Base-by-base conservation (phyloP, 2,113 vertebrate genomes). In the Gila orcuttii region DNA sequence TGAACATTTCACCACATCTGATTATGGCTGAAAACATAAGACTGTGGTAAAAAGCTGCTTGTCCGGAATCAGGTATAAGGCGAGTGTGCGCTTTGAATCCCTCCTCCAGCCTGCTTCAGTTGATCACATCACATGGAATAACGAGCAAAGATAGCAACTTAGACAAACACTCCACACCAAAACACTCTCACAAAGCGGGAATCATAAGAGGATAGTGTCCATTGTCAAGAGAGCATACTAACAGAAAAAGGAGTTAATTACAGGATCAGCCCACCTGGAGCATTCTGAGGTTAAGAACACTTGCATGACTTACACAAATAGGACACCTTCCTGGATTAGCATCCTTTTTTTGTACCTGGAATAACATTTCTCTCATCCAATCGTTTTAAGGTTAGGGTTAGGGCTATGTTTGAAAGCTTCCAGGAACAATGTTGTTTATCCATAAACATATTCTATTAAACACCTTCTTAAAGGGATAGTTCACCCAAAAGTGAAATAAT, bases 1-100 rank as follows among this genome's bases (percentile, higher is more conserved):
- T 87, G 85, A 84, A 80, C 57, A 77, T 82, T 73, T 66, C 23
- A 69, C 5, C 66, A 59, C 69, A n/a, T 76, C n/a, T 84, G 78
- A 87, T 69, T 64, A 86, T 73, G 64, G 0, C 0, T 39, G 19
- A 74, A 47, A 83, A 85, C 68, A 45, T 47, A n/a, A 33, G 39
- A 68, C 7, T 0, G 7, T 0, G 64, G 78, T 71, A 76, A 21
- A 83, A 59, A 82, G 47, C 36, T 69, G 82, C 77, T 66, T 55
- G 33, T 74, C 52, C 10, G 21, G 79, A 28, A 45, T 23, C 28
- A 62, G 42, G 74, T 50, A 25, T 6, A 25, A 50, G 71, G 21
- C 25, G 42, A 31, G 55, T 74, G 55, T 74, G 28, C 4, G 42
- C 62, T 79, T 45, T 62, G 36, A 47, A 64, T 47, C 36, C 23